phyloP scores from a whole-genome alignment of 2,888 invertebrate genomes.

The Agrochola circellaris region DNA sequence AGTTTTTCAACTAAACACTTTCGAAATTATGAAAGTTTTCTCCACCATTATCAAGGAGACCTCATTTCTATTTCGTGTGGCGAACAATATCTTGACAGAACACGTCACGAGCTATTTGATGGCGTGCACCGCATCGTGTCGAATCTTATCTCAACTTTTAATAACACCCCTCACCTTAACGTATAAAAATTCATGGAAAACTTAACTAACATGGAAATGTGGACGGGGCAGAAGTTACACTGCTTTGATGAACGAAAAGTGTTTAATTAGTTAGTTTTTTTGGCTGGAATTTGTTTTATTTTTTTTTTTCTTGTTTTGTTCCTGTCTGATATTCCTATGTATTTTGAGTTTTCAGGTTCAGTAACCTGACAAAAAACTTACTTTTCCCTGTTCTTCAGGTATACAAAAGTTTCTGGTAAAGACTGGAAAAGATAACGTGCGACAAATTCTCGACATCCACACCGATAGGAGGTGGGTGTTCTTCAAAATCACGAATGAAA shows the following conservation, averaged over 20 bases:
- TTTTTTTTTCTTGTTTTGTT: neutral
- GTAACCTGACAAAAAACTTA: slow-evolving; percentile 7
- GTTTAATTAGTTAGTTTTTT: slow-evolving; percentile 27
- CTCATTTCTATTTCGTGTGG: slow-evolving; percentile 64
- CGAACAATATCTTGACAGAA: slow-evolving; percentile 70
- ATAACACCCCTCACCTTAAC: slow-evolving; percentile 77
- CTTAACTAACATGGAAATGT: slow-evolving; percentile 73
- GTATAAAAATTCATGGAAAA: slow-evolving; percentile 81
- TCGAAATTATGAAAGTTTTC: slow-evolving; percentile 43
- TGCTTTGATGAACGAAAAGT: slow-evolving; percentile 57
- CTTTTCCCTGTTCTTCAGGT: neutral
- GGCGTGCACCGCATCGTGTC: slow-evolving; percentile 80
- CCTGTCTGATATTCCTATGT: neutral
- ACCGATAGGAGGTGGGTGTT: neutral
- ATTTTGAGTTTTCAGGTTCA: neutral
- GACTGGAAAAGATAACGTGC: neutral
- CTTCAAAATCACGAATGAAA: neutral
- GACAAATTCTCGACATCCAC: neutral
- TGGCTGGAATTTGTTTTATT: neutral
- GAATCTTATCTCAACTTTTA: slow-evolving; percentile 84
- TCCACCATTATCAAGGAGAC: slow-evolving; percentile 52
- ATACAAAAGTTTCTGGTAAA: neutral
- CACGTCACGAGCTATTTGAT: slow-evolving; percentile 73
- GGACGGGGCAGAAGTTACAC: slow-evolving; percentile 66
- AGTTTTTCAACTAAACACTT: slow-evolving; percentile 26